Evolutionary conservation across 2,113 vertebrate genomes (phyloP).

Genomic region (Aspiorhynchus laticeps): DNA sequence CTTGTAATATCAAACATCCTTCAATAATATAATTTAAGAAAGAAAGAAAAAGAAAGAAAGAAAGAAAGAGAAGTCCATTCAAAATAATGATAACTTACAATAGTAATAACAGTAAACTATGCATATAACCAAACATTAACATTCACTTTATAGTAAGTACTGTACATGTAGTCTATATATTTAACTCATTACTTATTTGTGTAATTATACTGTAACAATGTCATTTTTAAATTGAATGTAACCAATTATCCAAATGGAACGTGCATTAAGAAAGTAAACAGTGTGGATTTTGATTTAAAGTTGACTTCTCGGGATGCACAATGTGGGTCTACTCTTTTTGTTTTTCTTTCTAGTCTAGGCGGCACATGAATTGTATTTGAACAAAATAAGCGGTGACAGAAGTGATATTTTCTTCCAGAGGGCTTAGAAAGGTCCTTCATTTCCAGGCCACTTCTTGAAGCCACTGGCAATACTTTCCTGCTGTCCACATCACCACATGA

Average conservation of each 20-base stretch:
- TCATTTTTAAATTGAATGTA: neutral
- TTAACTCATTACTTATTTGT: neutral
- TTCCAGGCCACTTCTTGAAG: slow-evolving; percentile 17
- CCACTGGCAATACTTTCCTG: slow-evolving; percentile 21
- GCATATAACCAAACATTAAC: neutral
- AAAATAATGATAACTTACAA: no score
- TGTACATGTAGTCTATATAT: neutral
- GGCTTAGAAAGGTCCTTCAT: slow-evolving; percentile 30
- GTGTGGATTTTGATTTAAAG: neutral
- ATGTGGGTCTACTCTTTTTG: neutral
- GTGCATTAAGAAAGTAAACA: neutral
- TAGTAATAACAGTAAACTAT: neutral
- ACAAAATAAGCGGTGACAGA: slow-evolving; percentile 3
- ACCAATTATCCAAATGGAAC: neutral
- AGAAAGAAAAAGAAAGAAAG: neutral
- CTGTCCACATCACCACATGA: neutral
- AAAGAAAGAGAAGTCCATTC: no score
- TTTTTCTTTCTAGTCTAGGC: neutral
- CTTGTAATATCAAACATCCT: neutral
- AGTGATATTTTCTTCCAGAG: slow-evolving; percentile 20
- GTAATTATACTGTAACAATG: neutral
- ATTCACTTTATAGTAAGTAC: no score
- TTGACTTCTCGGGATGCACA: neutral
- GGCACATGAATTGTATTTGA: slow-evolving; percentile 3
- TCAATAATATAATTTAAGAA: neutral